Conservation (phyloP, 2,113 vertebrate genomes). For the Chloropsis cyanopogon region DNA sequence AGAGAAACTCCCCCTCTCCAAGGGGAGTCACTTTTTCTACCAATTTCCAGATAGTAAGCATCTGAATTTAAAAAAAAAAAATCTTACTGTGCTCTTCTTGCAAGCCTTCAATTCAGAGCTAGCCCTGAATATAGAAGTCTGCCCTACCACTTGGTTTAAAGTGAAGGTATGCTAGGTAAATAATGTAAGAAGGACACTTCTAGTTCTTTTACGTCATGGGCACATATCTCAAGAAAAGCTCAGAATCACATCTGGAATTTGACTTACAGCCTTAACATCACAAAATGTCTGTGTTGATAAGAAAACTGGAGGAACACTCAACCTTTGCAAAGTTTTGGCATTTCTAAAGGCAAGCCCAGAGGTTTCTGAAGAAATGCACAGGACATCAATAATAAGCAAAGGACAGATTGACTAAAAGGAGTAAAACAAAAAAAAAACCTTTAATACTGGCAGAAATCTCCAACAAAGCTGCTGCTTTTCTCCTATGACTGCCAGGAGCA, state of each 20-base stretch:
- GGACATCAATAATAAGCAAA: not conserved
- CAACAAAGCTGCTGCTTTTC: not conserved
- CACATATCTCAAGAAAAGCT: not conserved
- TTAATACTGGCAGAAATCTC: not conserved
- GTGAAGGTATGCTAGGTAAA: not conserved
- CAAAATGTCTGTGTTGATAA: not conserved
- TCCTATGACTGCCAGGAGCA: not conserved
- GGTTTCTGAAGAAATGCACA: not conserved
- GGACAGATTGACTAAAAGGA: not conserved
- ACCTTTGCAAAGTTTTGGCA: not conserved
- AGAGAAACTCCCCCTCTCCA: not conserved
- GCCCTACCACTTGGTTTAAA: not conserved
- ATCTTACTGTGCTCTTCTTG: not conserved
- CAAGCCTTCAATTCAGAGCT: not conserved
- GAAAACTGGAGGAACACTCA: not conserved
- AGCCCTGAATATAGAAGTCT: not conserved
- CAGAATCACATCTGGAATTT: not conserved
- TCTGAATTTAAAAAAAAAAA: not conserved
- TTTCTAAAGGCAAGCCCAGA: not conserved
- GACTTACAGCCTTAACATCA: not conserved
- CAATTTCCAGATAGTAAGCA: not conserved
- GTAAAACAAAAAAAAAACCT: not conserved
- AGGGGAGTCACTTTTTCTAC: not conserved
- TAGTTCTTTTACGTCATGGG: not conserved
- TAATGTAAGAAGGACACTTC: not conserved